Conservation (phyloP, 2,113 vertebrate genomes). For the Aptenodytes forsteri region DNA sequence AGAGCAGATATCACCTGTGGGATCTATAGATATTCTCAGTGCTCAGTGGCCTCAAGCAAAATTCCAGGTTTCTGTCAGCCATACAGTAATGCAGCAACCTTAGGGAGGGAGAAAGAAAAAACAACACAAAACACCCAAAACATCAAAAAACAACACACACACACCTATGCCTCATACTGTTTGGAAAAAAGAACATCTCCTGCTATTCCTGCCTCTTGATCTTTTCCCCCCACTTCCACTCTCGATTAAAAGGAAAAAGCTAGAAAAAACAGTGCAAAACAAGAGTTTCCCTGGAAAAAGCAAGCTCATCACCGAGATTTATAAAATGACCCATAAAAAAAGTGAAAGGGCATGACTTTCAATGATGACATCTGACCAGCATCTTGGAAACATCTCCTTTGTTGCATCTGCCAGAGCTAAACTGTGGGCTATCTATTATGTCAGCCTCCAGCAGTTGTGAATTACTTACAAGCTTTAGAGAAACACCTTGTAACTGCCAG, state of each 20-base stretch:
- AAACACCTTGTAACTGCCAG: conserved; percentile 32
- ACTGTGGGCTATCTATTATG: neutral
- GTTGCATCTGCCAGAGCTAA: conserved; percentile 8
- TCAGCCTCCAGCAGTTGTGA: neutral
- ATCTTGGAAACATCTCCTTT: neutral
- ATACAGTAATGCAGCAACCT: neutral
- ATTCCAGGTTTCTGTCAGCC: neutral
- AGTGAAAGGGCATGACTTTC: neutral
- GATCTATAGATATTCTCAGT: neutral
- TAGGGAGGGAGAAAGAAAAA: neutral
- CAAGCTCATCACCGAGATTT: neutral
- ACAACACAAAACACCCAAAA: neutral
- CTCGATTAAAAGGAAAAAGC: neutral
- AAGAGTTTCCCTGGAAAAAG: neutral
- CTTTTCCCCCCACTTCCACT: neutral
- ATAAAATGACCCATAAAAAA: neutral
- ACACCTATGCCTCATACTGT: neutral
- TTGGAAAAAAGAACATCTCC: neutral
- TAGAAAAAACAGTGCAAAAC: neutral
- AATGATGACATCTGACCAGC: neutral
- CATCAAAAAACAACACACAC: neutral
- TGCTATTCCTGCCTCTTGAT: neutral
- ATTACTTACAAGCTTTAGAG: neutral
- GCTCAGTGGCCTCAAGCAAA: neutral
- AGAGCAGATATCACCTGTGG: neutral